Evolutionary conservation across 30 jellyfish, hydroid and myxozoan species (phyloP), one percentile per base, ranked within the genome.

Genomic region (Mastigias papua): DNA sequence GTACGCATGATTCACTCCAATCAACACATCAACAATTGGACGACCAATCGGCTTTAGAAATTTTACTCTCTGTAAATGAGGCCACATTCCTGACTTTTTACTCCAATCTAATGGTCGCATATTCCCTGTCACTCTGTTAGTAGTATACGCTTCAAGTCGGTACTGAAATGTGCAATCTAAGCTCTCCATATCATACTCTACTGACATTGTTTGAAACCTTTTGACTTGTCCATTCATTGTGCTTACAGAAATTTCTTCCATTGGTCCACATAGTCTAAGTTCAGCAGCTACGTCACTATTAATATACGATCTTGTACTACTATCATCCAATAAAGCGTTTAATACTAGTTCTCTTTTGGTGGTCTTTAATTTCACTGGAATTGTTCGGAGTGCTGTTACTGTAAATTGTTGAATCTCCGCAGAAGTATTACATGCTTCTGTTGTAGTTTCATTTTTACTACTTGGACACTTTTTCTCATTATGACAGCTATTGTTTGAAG

Each of bases 121-220:
- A 68, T 73, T 89, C 23, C 96, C 97, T 33, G 97, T 80, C 0
- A 89, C 91, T 81, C 80, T 81, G 31, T 70, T 69, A 32, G 68
- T 60, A 11, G 97, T 68, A 34, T 27, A 48, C 50, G 90, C 97
- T 80, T n/a, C n/a, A n/a, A n/a, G n/a, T n/a, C n/a, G n/a, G n/a
- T n/a, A n/a, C n/a, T n/a, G n/a, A n/a, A n/a, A n/a, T n/a, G n/a
- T n/a, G n/a, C n/a, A n/a, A n/a, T n/a, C n/a, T n/a, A n/a, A n/a
- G n/a, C n/a, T n/a, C n/a, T n/a, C n/a, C n/a, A n/a, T n/a, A n/a
- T n/a, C n/a, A n/a, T n/a, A n/a, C n/a, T n/a, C n/a, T n/a, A n/a
- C n/a, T n/a, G n/a, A n/a, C n/a, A n/a, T n/a, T n/a, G n/a, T n/a
- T n/a, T n/a, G n/a, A n/a, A n/a, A n/a, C n/a, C n/a, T n/a, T n/a